Conservation (phyloP, 2,888 invertebrate species). For the Morinoia aosen region DNA sequence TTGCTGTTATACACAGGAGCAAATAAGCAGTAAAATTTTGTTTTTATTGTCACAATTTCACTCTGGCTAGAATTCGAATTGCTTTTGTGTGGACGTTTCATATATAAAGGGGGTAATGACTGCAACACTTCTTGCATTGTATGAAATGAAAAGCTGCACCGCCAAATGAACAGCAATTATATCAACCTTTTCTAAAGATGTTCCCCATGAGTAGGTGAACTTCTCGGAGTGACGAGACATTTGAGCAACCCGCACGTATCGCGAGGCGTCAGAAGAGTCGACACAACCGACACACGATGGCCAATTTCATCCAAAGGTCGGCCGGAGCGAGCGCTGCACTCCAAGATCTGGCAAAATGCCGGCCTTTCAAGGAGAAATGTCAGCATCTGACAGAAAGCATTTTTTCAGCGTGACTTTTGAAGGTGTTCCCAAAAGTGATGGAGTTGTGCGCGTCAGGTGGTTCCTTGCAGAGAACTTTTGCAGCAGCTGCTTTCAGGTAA, state of each 20-base stretch:
- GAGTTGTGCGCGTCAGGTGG: neutral
- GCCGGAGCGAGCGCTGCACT: neutral
- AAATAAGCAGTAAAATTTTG: no score
- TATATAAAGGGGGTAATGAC: neutral
- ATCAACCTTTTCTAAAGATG: neutral
- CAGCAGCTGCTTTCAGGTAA: neutral
- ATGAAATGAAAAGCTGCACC: neutral
- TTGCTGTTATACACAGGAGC: no score
- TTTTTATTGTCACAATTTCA: no score
- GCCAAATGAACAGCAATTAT: neutral
- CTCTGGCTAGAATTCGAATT: no score
- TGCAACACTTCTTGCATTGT: neutral
- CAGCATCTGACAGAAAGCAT: slow-evolving; percentile 35
- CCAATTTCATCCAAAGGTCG: neutral
- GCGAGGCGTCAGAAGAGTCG: neutral
- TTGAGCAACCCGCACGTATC: neutral
- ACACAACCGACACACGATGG: neutral
- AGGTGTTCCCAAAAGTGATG: slow-evolving; percentile 3
- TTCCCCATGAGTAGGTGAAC: neutral
- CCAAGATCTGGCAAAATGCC: slow-evolving; percentile 21
- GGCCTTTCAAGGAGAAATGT: slow-evolving; percentile 24
- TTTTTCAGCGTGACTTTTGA: neutral
- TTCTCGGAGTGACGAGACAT: neutral
- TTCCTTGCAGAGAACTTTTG: neutral
- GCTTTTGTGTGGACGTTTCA: no score